These are phyloP conservation scores for Accipiter cooperii DNA, from an alignment of 2,113 vertebrate species.

Conservation along the genomic window DNA sequence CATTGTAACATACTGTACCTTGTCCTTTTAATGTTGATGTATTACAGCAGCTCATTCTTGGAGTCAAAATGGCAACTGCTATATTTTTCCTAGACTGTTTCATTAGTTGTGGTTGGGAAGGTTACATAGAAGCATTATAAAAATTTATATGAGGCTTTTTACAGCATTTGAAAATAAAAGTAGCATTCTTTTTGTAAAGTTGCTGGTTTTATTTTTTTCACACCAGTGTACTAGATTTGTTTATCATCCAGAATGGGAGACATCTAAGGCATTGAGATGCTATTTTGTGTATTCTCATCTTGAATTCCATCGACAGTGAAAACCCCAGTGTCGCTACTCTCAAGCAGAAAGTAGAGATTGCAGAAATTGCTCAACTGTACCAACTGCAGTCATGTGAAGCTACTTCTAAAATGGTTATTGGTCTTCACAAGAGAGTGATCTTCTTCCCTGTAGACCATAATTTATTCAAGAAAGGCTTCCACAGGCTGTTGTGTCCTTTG, in stretches of 20 bases:
- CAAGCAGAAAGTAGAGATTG: not conserved
- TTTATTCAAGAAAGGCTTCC: not conserved
- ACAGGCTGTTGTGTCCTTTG: not conserved
- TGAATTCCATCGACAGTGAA: not conserved
- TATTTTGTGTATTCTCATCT: not conserved
- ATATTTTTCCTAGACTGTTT: conserved; percentile 61
- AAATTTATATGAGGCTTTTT: conserved; percentile 73
- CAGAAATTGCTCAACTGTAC: not conserved
- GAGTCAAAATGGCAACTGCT: conserved; percentile 50
- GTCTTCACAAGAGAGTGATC: not conserved
- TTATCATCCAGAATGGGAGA: not conserved
- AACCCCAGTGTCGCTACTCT: not conserved
- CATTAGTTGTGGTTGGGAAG: conserved; percentile 58
- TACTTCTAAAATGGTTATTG: not conserved
- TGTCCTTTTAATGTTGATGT: conserved; percentile 20
- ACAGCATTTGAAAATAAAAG: conserved; percentile 70
- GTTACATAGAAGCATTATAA: conserved; percentile 65
- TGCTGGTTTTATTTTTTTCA: not conserved
- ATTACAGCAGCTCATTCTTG: conserved; percentile 33
- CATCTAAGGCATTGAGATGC: not conserved
- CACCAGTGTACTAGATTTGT: accelerated
- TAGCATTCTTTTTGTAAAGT: conserved; percentile 63
- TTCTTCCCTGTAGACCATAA: not conserved
- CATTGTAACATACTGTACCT: not conserved
- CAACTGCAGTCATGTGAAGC: not conserved